A percentile compares a stretch with the other conserved stretches of the same genome.
phyloP scores from a whole-genome alignment of 2,797 vertebrate genomes.

The Phataginus tricuspis region DNA sequence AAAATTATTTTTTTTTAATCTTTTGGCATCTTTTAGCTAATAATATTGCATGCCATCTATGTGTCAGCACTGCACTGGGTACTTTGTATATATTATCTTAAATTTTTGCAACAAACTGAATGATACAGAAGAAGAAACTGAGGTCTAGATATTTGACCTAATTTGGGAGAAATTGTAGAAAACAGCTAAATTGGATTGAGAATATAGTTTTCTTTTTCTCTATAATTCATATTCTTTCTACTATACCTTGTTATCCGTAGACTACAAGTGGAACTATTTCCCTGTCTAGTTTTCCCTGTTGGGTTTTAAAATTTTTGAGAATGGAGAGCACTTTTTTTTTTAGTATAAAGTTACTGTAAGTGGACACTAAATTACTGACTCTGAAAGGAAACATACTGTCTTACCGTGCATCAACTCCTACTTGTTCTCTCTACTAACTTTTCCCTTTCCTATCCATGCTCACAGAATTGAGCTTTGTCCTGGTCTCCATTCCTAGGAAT shows the following conservation, averaged over 20 bases:
- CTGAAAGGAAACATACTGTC: not conserved
- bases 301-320: not conserved
- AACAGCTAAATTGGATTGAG: not conserved
- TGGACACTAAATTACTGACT: not conserved
- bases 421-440: not conserved
- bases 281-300: not conserved
- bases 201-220: not conserved
- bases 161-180: not conserved
- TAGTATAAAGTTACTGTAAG: not conserved
- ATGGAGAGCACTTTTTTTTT: not conserved
- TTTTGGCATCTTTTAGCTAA: not conserved
- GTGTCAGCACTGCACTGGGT: not conserved
- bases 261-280: not conserved
- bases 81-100: not conserved
- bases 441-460: not conserved
- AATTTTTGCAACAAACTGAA: not conserved
- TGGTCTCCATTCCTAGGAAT: not conserved
- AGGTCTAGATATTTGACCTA: not conserved
- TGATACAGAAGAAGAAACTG: not conserved
- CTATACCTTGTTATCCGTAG: not conserved
- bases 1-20: not conserved
- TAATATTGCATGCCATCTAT: not conserved
- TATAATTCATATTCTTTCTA: conserved; percentile 17
- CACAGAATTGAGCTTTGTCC: not conserved
- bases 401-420: not conserved